Evolutionary conservation across 1,140 invertebrate genomes (phyloP).

Genomic region (Brachystomella parvula): DNA sequence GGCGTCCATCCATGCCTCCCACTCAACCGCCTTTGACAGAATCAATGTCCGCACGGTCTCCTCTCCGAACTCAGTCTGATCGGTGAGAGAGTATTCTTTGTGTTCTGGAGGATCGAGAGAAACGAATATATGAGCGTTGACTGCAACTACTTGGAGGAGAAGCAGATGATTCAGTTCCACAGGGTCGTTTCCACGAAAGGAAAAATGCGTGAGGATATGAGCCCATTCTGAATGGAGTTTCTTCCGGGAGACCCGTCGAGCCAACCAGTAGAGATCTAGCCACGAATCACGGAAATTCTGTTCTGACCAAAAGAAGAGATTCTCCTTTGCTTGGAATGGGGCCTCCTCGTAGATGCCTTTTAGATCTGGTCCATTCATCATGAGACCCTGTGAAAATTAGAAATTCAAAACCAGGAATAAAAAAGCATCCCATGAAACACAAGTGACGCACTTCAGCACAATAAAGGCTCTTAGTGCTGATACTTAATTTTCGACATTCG

Average conservation of each 20-base stretch:
- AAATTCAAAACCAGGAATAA: too few relatives aligned
- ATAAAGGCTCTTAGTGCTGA: too few relatives aligned
- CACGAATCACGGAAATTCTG: slow-evolving; percentile 15
- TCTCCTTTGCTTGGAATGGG: slow-evolving; percentile 14
- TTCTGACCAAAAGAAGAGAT: background rate
- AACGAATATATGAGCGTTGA: background rate
- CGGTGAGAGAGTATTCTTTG: slow-evolving; percentile 6
- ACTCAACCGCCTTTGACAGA: background rate
- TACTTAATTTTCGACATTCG: too few relatives aligned
- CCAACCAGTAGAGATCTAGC: slow-evolving; percentile 19
- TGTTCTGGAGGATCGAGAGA: slow-evolving; percentile 5
- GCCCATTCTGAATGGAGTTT: slow-evolving; percentile 15
- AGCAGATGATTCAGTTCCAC: background rate
- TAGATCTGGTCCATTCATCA: slow-evolving; percentile 13
- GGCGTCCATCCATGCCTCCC: slow-evolving; percentile 1
- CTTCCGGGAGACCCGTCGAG: background rate
- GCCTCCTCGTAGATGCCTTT: slow-evolving; percentile 6
- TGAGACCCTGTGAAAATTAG: background rate
- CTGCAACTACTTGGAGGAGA: slow-evolving; percentile 18
- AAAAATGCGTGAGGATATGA: slow-evolving; percentile 10
- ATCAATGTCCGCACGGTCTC: background rate
- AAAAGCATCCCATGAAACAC: too few relatives aligned
- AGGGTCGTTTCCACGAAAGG: background rate
- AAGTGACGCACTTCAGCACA: too few relatives aligned
- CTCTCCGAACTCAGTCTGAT: slow-evolving; percentile 1